Conservation (phyloP, 2,888 invertebrate genomes). For the Tribolium freemani region DNA sequence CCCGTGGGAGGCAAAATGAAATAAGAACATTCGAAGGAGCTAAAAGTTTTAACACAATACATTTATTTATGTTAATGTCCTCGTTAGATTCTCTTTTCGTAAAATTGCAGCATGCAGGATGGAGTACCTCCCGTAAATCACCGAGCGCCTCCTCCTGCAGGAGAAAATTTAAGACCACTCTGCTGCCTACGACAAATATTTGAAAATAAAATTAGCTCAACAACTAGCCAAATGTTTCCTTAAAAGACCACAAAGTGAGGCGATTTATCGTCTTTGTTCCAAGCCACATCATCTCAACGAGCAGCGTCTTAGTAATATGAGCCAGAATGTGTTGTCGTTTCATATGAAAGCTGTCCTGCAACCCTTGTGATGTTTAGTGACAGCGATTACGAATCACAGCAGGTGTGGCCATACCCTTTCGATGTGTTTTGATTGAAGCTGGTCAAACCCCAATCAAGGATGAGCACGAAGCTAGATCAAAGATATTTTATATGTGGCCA, state of each 20-base stretch:
- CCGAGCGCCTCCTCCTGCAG: neutral
- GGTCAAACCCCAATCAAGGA: neutral
- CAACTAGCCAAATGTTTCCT: constrained; percentile 16
- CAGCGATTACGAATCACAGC: constrained; percentile 23
- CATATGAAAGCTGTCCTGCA: neutral
- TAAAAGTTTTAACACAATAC: neutral
- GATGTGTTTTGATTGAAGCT: neutral
- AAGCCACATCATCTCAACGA: constrained; percentile 10
- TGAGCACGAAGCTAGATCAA: neutral
- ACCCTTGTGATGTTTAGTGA: constrained; percentile 7
- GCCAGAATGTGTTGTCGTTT: constrained; percentile 5
- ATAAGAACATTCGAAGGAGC: neutral
- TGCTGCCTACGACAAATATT: constrained; percentile 11
- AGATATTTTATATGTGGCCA: neutral
- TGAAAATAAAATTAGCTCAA: constrained; percentile 16
- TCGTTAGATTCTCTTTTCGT: neutral
- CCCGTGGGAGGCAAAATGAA: neutral
- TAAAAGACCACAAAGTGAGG: constrained; percentile 5
- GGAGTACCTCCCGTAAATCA: neutral
- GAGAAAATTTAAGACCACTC: neutral
- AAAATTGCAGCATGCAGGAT: neutral
- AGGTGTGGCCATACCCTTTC: neutral
- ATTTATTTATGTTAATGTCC: neutral
- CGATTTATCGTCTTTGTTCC: constrained; percentile 20
- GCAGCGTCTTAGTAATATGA: constrained; percentile 2